phyloP scores from a whole-genome alignment of 2,888 invertebrate species.

The Phymatocera aterrima region DNA sequence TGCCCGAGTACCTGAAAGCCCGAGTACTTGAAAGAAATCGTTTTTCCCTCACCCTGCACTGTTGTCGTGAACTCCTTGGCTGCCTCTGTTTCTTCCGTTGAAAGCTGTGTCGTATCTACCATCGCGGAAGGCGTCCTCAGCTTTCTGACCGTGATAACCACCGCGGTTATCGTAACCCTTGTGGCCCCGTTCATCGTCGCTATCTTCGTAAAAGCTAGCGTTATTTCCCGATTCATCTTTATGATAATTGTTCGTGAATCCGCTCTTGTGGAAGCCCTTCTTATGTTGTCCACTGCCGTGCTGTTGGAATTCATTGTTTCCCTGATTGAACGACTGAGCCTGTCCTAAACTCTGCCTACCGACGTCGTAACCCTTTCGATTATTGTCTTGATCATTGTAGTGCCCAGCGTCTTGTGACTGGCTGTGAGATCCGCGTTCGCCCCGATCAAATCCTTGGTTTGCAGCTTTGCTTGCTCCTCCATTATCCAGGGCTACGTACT shows the following conservation, averaged over 20 bases:
- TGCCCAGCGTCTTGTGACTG: constrained; percentile 73
- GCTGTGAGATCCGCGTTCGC: constrained; percentile 52
- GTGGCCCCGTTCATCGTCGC: constrained; percentile 74
- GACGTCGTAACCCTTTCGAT: constrained; percentile 75
- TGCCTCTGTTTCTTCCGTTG: constrained; percentile 49
- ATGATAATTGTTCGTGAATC: constrained; percentile 83
- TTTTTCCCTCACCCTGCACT: constrained; percentile 53
- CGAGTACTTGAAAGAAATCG: neutral
- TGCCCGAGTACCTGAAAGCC: neutral
- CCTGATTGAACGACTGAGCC: constrained; percentile 60
- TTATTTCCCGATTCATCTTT: constrained; percentile 84
- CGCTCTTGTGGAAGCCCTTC: constrained; percentile 83
- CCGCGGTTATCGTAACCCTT: constrained; percentile 66
- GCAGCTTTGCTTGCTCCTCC: constrained; percentile 52
- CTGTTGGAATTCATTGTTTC: constrained; percentile 56
- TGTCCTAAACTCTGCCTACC: constrained; percentile 76
- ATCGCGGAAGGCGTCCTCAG: constrained; percentile 56
- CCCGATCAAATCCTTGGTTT: constrained; percentile 51
- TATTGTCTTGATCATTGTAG: constrained; percentile 76
- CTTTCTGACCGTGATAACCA: constrained; percentile 64
- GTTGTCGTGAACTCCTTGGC: constrained; percentile 54
- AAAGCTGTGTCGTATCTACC: constrained; percentile 53
- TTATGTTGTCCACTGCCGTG: constrained; percentile 75
- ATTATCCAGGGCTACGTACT: constrained; percentile 53
- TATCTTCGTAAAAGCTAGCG: constrained; percentile 83